Percentiles rank a stretch among this genome's conserved stretches.
Evolutionary conservation across 2,888 invertebrate genomes (phyloP).

Genomic region (Synanthedon tipuliformis): DNA sequence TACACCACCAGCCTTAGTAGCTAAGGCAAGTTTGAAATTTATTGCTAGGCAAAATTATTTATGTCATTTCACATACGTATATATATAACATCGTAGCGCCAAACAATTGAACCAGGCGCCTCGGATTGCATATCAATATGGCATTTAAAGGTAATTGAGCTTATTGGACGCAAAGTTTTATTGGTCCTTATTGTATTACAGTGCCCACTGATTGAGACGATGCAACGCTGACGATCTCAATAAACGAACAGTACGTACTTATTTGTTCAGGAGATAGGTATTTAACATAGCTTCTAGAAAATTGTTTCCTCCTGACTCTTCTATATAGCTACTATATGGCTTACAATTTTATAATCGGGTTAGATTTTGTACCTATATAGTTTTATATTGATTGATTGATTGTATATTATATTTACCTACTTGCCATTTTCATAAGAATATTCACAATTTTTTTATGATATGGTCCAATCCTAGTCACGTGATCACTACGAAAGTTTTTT

Average conservation of each 20-base stretch:
- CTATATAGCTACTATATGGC: too few species aligned
- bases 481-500: too few species aligned
- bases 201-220: constrained; percentile 8
- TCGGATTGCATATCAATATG: constrained; percentile 56
- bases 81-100: background rate
- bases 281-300: background rate
- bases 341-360: too few species aligned
- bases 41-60: too few species aligned
- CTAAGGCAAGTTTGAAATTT: too few species aligned
- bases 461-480: too few species aligned
- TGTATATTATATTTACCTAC: too few species aligned
- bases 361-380: too few species aligned
- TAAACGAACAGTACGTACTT: background rate
- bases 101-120: constrained; percentile 28
- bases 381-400: too few species aligned
- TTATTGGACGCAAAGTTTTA: constrained; percentile 36
- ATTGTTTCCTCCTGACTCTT: background rate
- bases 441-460: too few species aligned
- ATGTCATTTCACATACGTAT: background rate
- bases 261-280: background rate
- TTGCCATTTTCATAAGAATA: too few species aligned
- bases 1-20: too few species aligned
- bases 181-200: constrained; percentile 42
- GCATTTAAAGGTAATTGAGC: constrained; percentile 50
- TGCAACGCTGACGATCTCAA: background rate